Conservation (phyloP, 2,888 invertebrate species). For the Sphaeridia pumilis region DNA sequence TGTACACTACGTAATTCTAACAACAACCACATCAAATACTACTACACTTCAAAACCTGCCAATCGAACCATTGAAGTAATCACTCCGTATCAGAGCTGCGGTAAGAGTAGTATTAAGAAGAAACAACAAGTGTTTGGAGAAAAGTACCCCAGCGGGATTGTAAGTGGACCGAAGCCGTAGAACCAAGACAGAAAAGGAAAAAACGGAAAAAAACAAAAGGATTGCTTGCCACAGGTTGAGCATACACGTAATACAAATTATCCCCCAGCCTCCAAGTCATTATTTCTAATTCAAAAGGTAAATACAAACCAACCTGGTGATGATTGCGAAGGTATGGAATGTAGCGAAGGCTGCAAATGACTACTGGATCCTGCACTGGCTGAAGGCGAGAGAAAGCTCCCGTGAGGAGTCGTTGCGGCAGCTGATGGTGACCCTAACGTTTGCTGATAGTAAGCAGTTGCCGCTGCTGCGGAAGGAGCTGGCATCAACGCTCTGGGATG, state of each 20-base stretch:
- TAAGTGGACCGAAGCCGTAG: too few species aligned
- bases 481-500: constrained; percentile 23
- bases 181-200: too few species aligned
- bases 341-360: constrained; percentile 18
- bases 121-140: too few species aligned
- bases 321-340: constrained; percentile 34
- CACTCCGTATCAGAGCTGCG: background rate
- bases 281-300: constrained; percentile 17
- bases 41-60: background rate
- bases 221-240: too few species aligned
- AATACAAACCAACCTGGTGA: constrained; percentile 37
- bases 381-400: constrained; percentile 16
- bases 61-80: too few species aligned
- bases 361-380: background rate
- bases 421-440: constrained; percentile 12
- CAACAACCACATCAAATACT: background rate
- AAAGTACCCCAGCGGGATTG: too few species aligned
- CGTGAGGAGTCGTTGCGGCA: constrained; percentile 20
- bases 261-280: too few species aligned
- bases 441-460: constrained; percentile 28
- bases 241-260: too few species aligned
- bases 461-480: constrained; percentile 18
- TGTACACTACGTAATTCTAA: too few species aligned
- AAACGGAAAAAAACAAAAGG: too few species aligned
- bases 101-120: too few species aligned